Evolutionary conservation across 2,888 invertebrate genomes (phyloP).

Genomic region (Meteorus cinctellus): DNA sequence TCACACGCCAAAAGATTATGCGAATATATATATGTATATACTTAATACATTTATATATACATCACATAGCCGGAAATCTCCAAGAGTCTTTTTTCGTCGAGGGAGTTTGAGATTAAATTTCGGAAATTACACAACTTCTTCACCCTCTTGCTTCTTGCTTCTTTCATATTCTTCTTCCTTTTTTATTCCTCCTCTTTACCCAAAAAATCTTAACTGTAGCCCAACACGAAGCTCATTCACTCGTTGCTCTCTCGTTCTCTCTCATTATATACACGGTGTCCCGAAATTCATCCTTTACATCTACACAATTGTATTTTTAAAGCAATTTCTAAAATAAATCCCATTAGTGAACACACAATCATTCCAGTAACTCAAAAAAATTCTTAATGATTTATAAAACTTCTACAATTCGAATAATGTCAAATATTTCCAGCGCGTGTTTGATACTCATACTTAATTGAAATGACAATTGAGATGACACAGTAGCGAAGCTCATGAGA

Average conservation of each 20-base stretch:
- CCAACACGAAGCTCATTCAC: constrained; percentile 47
- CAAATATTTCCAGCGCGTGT: no score
- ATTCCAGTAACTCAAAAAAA: no score
- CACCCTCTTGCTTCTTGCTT: constrained; percentile 21
- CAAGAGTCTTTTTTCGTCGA: constrained; percentile 32
- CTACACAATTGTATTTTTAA: no score
- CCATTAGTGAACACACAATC: no score
- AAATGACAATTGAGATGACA: no score
- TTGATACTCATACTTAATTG: no score
- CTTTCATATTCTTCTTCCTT: constrained; percentile 20
- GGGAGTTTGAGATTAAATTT: constrained; percentile 44
- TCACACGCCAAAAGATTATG: constrained; percentile 45
- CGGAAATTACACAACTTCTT: constrained; percentile 47
- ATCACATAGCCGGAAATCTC: constrained; percentile 20
- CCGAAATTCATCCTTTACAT: no score
- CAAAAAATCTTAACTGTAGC: constrained; percentile 51
- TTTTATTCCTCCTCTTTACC: constrained; percentile 25
- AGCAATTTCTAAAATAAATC: no score
- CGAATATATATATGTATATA: constrained; percentile 6
- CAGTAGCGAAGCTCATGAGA: no score
- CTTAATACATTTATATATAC: constrained; percentile 26
- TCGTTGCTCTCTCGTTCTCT: constrained; percentile 13
- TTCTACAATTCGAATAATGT: no score
- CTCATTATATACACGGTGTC: constrained; percentile 7
- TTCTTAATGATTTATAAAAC: no score